These are phyloP conservation scores for Eugnorisma glareosa DNA, from an alignment of 2,888 invertebrate species.

Conservation along the genomic window DNA sequence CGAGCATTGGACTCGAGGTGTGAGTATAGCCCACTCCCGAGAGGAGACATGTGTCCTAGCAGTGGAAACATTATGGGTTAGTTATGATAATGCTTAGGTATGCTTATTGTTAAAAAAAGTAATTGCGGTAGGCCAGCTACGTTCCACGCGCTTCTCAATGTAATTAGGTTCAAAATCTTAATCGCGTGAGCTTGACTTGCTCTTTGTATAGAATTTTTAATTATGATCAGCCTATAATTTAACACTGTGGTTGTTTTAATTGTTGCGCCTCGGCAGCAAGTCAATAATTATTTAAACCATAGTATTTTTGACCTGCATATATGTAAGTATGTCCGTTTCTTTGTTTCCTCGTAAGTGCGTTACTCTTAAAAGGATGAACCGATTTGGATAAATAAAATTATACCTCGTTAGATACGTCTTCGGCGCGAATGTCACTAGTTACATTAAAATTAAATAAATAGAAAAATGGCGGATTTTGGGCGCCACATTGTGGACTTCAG, in stretches of 20 bases:
- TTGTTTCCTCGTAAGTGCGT: too few species aligned
- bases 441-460: not conserved
- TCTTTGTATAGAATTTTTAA: not conserved
- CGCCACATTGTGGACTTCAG: too few species aligned
- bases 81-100: not conserved
- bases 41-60: not conserved
- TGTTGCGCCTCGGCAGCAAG: not conserved
- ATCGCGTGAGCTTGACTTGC: not conserved
- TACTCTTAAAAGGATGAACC: too few species aligned
- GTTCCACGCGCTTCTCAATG: not conserved
- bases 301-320: too few species aligned
- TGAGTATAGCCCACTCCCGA: too few species aligned
- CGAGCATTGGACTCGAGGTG: too few species aligned
- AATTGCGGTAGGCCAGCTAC: not conserved
- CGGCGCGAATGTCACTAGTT: not conserved
- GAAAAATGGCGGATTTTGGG: not conserved
- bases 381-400: not conserved
- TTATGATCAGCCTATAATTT: not conserved
- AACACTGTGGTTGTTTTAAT: not conserved
- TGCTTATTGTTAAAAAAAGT: not conserved
- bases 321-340: too few species aligned
- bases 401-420: not conserved
- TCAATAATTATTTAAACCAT: too few species aligned
- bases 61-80: not conserved
- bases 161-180: not conserved